phyloP scores from a whole-genome alignment of 2,113 vertebrate species.

The Colistium nudipinnis region DNA sequence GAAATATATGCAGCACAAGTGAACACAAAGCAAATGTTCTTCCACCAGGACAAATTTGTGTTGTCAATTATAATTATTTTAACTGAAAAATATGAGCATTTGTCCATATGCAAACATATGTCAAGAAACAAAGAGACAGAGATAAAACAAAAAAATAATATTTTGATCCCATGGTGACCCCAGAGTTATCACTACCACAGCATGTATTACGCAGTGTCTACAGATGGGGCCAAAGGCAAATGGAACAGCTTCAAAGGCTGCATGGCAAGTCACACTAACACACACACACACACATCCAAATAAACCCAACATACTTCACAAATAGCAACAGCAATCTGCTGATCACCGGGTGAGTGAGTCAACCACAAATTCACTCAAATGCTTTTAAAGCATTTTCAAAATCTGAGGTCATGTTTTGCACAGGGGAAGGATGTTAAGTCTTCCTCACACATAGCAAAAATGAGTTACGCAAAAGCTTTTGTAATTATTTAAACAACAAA shows the following conservation, averaged over 20 bases:
- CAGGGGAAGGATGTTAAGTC: background rate
- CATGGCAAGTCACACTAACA: conserved; percentile 18
- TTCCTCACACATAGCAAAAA: background rate
- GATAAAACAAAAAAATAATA: conserved; percentile 15
- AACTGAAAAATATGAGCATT: background rate
- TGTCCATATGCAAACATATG: background rate
- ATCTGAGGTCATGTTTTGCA: background rate
- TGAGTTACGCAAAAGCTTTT: background rate
- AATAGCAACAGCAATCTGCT: conserved; percentile 14
- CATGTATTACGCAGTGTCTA: conserved; percentile 41
- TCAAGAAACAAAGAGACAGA: background rate
- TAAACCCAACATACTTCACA: conserved; percentile 21
- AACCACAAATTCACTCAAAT: background rate
- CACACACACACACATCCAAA: conserved; percentile 23
- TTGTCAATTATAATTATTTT: background rate
- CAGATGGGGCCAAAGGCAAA: conserved; percentile 36
- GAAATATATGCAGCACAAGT: too few relatives aligned
- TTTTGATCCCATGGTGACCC: conserved; percentile 16
- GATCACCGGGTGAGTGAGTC: conserved; percentile 26
- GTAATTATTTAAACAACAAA: background rate
- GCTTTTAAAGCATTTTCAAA: background rate
- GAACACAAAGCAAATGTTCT: too few relatives aligned
- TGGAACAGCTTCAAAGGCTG: conserved; percentile 44
- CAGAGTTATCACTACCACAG: conserved; percentile 6
- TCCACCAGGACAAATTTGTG: too few relatives aligned